Percentiles rank a stretch among this genome's conserved stretches.
phyloP scores from a whole-genome alignment of 2,888 invertebrate genomes.

The Parnassius smintheus region DNA sequence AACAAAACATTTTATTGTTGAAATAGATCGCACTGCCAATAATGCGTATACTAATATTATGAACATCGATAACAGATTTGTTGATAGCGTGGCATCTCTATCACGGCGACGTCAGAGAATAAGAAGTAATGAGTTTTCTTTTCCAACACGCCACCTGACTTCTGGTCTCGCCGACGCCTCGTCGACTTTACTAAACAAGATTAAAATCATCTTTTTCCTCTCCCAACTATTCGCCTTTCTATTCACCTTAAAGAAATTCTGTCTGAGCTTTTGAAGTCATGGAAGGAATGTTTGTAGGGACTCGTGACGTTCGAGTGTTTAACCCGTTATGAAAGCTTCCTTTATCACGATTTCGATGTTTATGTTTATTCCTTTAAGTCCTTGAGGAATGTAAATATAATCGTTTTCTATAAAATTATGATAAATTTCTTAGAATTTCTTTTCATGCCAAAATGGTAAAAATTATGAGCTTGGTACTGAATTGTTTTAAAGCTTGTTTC shows the following conservation, averaged over 20 bases:
- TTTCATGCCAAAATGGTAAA: neutral
- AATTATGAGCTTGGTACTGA: slow-evolving; percentile 8
- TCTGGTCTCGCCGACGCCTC: slow-evolving; percentile 57
- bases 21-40: slow-evolving; percentile 3
- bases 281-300: slow-evolving; percentile 39
- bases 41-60: slow-evolving; percentile 3
- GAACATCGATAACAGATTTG: slow-evolving; percentile 42
- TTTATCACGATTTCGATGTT: slow-evolving; percentile 40
- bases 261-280: slow-evolving; percentile 38
- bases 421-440: neutral
- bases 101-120: slow-evolving; percentile 55
- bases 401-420: slow-evolving; percentile 20
- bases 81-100: slow-evolving; percentile 46
- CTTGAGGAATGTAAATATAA: slow-evolving; percentile 33
- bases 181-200: slow-evolving; percentile 68
- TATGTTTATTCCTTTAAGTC: slow-evolving; percentile 37
- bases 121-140: slow-evolving; percentile 79
- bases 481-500: neutral
- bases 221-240: slow-evolving; percentile 42
- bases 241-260: slow-evolving; percentile 38
- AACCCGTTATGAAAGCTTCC: slow-evolving; percentile 39
- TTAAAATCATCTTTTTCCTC: slow-evolving; percentile 62
- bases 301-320: slow-evolving; percentile 38
- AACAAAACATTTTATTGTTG: too few relatives aligned
- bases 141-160: slow-evolving; percentile 71